A percentile compares a stretch with the other conserved stretches of the same genome.
phyloP scores from a whole-genome alignment of 2,797 vertebrate genomes.

The Lutjanus campechanus region DNA sequence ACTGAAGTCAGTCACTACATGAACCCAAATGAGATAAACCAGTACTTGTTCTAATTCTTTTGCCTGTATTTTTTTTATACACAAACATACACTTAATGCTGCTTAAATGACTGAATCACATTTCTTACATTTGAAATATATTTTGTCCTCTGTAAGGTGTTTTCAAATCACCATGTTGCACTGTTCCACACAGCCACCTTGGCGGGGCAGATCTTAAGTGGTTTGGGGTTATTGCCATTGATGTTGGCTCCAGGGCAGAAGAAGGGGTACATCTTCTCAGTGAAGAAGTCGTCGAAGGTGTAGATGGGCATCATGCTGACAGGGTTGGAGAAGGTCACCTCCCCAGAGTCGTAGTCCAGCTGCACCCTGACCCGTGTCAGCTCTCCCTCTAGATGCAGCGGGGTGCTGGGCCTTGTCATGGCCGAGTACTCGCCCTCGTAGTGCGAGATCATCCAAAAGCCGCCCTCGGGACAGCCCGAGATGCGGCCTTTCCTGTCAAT shows the following conservation, averaged over 20 bases:
- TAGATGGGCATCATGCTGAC: conserved; percentile 82
- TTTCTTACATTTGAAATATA: neutral
- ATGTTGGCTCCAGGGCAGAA: conserved; percentile 89
- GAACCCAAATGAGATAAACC: conserved; percentile 29
- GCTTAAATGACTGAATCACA: neutral
- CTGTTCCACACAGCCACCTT: conserved; percentile 89
- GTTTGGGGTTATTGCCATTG: conserved; percentile 84
- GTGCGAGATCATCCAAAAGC: conserved; percentile 88
- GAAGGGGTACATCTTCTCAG: conserved; percentile 86
- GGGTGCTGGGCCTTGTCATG: conserved; percentile 84
- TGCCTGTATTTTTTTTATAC: conserved; percentile 28
- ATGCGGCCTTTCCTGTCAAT: conserved; percentile 85
- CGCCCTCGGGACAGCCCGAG: conserved; percentile 84
- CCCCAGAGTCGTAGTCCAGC: conserved; percentile 82
- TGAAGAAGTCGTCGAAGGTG: conserved; percentile 83
- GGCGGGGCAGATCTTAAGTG: conserved; percentile 84
- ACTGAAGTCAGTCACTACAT: conserved; percentile 16
- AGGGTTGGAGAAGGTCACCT: conserved; percentile 85
- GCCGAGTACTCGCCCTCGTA: conserved; percentile 84
- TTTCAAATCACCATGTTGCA: conserved; percentile 79
- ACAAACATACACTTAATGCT: conserved; percentile 19
- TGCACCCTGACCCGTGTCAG: conserved; percentile 83
- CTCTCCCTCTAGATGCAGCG: conserved; percentile 57
- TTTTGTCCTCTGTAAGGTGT: neutral
- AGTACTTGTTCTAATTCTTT: conserved; percentile 12